These are phyloP conservation scores for Nannoperca obscura DNA, from an alignment of 2,797 vertebrate species.

Conservation along the genomic window DNA sequence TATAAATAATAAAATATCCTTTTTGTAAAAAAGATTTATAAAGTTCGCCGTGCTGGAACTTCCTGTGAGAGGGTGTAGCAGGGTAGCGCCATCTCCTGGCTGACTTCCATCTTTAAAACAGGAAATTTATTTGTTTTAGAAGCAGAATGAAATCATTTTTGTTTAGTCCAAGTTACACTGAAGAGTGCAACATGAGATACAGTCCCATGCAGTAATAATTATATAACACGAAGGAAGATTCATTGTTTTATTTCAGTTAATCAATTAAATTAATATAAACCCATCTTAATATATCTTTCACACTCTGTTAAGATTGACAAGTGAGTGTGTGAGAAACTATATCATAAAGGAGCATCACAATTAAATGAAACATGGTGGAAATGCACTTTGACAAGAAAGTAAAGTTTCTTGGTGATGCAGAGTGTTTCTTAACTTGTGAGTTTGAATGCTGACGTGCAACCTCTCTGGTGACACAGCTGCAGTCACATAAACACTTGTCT, in stretches of 20 bases:
- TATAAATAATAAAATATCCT: too few relatives aligned
- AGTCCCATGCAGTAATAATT: not conserved
- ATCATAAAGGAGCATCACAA: not conserved
- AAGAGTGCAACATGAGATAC: not conserved
- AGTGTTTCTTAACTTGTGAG: slow-evolving; percentile 28
- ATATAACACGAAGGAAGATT: not conserved
- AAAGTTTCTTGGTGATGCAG: not conserved
- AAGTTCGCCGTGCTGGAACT: too few relatives aligned
- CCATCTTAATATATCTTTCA: too few relatives aligned
- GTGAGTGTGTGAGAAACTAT: not conserved
- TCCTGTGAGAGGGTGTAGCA: too few relatives aligned
- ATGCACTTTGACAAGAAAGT: not conserved
- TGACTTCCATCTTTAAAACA: not conserved
- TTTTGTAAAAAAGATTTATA: too few relatives aligned
- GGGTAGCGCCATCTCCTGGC: slow-evolving; percentile 25
- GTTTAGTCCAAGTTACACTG: not conserved
- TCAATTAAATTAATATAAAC: too few relatives aligned
- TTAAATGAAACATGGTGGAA: not conserved
- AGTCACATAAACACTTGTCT: slow-evolving; percentile 71
- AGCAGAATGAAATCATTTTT: not conserved
- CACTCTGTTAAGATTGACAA: not conserved
- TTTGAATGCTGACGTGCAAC: slow-evolving; percentile 36
- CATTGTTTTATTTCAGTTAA: not conserved
- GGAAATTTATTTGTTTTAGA: not conserved
- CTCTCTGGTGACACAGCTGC: slow-evolving; percentile 70